Base-by-base conservation (phyloP, 2,888 invertebrate species). In the Aphidius colemani region DNA sequence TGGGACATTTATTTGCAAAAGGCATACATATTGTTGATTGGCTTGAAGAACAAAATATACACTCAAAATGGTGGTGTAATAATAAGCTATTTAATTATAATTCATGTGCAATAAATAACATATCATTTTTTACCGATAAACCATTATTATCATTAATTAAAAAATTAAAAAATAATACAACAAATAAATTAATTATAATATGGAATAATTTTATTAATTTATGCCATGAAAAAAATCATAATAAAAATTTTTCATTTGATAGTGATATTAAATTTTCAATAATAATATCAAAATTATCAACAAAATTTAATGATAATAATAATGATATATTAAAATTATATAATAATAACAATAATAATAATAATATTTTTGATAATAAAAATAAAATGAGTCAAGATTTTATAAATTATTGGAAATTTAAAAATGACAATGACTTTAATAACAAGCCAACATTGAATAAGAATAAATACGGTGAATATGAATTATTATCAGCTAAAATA, bases 21-120 rank as follows among this genome's bases (percentile, higher is more conserved):
- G 72, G 71, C 1, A 61, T 67, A 8, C 80, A 81, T 66, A 73
- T 80, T 39, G 73, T 74, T 61, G 80, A 81, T 59, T 80, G 79
- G 75, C 56, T 81, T n/a, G 69, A 69, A 9, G 48, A 59, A 0
- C 65, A 71, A 9, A 68, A 76, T 1, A 64, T 79, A 1, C 60
- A 70, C 7, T 48, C 63, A 4, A 69, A 66, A 50, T 78, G 78
- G 75, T 81, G 80, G 80, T 67, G 30, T 30, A 30, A 30, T 2
- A 30, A 4, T 2, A 30, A 30, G 5, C 5, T 30, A 30, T 30
- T 30, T 2, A 7, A 46, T 5, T 40, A 57, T 6, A 39, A 30
- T n/a, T n/a, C 11, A 7, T 13, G 3, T 9, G 1, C 13, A n/a
- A 39, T 18, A 57, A 46, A 46, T 39, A n/a, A 39, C 48, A 30